Evolutionary conservation across 2,797 vertebrate species (phyloP).

Genomic region (Acropternis orthonyx): DNA sequence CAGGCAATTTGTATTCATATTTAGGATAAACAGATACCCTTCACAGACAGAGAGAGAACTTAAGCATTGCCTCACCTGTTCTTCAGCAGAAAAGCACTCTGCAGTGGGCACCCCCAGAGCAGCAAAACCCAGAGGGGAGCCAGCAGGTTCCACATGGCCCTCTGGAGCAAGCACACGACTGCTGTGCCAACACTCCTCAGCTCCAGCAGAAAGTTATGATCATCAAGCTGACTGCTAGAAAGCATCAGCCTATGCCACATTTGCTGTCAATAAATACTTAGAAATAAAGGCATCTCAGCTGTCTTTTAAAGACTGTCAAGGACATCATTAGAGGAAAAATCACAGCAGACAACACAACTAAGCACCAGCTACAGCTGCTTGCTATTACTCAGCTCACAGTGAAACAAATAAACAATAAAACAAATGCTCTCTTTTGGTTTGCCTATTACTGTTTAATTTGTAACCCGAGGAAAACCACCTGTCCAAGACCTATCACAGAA

Average conservation of each 20-base stretch:
- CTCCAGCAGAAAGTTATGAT: not conserved
- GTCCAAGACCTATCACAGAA: not conserved
- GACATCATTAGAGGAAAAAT: not conserved
- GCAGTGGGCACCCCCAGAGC: not conserved
- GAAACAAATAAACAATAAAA: not conserved
- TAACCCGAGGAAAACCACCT: not conserved
- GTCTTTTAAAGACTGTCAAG: not conserved
- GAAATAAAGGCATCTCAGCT: not conserved
- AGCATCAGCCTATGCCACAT: not conserved
- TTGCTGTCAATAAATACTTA: not conserved
- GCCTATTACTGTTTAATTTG: not conserved
- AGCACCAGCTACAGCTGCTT: not conserved
- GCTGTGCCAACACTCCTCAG: accelerated
- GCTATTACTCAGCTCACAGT: not conserved
- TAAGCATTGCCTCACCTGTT: not conserved
- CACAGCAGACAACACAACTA: not conserved
- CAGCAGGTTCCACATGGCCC: not conserved
- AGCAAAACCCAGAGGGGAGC: too few species aligned
- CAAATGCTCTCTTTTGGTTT: not conserved
- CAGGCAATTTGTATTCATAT: not conserved
- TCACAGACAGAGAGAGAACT: not conserved
- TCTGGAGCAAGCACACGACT: accelerated
- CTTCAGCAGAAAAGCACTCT: not conserved
- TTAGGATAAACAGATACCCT: not conserved
- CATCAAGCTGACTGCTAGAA: not conserved